phyloP scores from a whole-genome alignment of 2,888 invertebrate species.

The Hirtodrosophila confusa region DNA sequence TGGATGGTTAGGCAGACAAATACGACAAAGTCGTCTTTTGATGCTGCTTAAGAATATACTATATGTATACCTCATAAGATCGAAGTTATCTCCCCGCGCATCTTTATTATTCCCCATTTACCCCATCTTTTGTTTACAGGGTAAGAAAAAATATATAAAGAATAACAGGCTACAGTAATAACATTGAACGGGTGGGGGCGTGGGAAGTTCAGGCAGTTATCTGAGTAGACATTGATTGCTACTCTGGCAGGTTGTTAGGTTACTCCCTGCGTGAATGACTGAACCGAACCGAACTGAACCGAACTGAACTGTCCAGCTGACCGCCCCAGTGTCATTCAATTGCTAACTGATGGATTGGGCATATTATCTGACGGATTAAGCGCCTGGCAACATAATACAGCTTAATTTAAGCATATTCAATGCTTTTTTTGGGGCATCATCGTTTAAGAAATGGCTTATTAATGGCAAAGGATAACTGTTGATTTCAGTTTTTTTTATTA shows the following conservation, averaged over 20 bases:
- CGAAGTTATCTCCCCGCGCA: too few species aligned
- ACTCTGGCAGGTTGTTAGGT: slow-evolving; percentile 75
- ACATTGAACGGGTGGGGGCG: slow-evolving; percentile 14
- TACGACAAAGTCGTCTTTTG: too few species aligned
- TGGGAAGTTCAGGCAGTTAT: slow-evolving; percentile 4
- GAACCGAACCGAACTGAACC: slow-evolving; percentile 16
- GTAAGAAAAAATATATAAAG: slow-evolving; percentile 20
- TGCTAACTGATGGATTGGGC: slow-evolving; percentile 56
- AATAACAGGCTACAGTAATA: slow-evolving; percentile 55
- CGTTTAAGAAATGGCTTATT: slow-evolving; percentile 3
- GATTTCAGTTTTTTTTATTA: too few species aligned
- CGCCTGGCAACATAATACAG: slow-evolving; percentile 38
- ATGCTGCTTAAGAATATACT: too few species aligned
- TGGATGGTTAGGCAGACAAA: too few species aligned
- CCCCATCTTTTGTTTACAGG: too few species aligned
- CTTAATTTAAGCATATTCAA: slow-evolving; percentile 36
- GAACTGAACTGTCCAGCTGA: slow-evolving; percentile 25
- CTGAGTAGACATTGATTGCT: slow-evolving; percentile 73
- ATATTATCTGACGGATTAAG: slow-evolving; percentile 52
- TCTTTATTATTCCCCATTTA: too few species aligned
- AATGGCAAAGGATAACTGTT: background rate
- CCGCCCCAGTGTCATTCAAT: slow-evolving; percentile 23
- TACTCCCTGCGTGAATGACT: slow-evolving; percentile 38
- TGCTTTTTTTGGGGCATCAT: background rate
- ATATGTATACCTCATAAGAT: too few species aligned